These are phyloP conservation scores for Apis florea DNA, from an alignment of 1,140 invertebrate genomes.

Conservation along the genomic window DNA sequence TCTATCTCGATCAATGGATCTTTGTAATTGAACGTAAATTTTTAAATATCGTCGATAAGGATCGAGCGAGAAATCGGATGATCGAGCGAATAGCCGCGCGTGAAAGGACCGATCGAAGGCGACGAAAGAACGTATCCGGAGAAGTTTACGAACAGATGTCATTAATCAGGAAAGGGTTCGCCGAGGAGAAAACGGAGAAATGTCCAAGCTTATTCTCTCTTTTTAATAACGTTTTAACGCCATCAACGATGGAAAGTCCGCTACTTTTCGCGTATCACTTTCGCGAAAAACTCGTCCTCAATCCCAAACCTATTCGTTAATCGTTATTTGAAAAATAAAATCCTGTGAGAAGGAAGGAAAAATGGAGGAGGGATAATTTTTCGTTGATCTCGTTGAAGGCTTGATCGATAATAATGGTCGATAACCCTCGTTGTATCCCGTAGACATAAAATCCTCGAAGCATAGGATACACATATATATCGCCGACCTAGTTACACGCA, in stretches of 20 bases:
- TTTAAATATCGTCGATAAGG: too few relatives aligned
- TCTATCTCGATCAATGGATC: not conserved
- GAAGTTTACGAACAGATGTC: not conserved
- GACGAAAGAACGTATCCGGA: not conserved
- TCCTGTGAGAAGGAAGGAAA: too few relatives aligned
- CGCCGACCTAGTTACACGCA: conserved; percentile 58
- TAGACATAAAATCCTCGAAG: conserved; percentile 47
- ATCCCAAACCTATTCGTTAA: too few relatives aligned
- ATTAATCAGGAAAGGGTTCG: conserved; percentile 14
- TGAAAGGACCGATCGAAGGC: not conserved
- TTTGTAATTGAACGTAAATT: not conserved
- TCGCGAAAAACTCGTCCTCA: too few relatives aligned
- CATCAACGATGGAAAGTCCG: not conserved
- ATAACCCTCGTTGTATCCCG: conserved; percentile 29
- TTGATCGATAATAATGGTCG: not conserved
- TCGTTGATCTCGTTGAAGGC: not conserved
- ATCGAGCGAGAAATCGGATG: too few relatives aligned
- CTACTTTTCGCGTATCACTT: too few relatives aligned
- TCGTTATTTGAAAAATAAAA: too few relatives aligned
- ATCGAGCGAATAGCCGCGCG: not conserved
- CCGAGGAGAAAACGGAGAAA: conserved; percentile 60
- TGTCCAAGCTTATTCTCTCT: not conserved
- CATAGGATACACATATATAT: conserved; percentile 44
- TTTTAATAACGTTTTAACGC: not conserved
- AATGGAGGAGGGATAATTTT: not conserved